Evolutionary conservation across 1,140 invertebrate genomes (phyloP).

Genomic region (Pseudoatta argentina): DNA sequence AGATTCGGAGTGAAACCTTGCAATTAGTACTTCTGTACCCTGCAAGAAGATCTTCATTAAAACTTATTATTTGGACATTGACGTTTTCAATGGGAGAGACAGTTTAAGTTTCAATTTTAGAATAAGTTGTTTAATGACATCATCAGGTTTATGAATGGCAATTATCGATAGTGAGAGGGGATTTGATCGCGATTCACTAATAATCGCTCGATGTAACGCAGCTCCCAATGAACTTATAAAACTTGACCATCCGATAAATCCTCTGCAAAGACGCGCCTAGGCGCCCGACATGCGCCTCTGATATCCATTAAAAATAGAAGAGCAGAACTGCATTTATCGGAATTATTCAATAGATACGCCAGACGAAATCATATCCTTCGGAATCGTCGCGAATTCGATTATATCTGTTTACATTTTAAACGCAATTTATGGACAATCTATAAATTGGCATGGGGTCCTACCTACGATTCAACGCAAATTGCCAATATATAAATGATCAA

Average conservation of each 20-base stretch:
- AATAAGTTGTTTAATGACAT: background rate
- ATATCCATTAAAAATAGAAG: conserved; percentile 40
- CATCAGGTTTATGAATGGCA: background rate
- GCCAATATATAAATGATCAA: background rate
- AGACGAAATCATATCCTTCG: background rate
- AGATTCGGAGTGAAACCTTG: background rate
- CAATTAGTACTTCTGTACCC: background rate
- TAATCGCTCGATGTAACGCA: background rate
- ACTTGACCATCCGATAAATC: conserved; percentile 42
- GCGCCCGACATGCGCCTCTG: conserved; percentile 16
- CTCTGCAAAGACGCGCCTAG: background rate
- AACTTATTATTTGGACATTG: background rate
- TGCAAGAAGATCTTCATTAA: background rate
- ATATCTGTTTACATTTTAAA: background rate
- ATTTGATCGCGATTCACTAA: conserved; percentile 19
- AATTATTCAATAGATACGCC: conserved; percentile 25
- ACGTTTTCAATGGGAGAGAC: no score
- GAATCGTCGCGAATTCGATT: background rate
- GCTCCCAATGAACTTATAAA: conserved; percentile 34
- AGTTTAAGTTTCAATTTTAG: background rate
- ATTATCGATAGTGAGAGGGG: background rate
- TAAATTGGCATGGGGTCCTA: background rate
- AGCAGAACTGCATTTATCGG: conserved; percentile 10
- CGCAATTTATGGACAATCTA: background rate
- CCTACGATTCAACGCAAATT: background rate